Evolutionary conservation across 2,797 vertebrate species (phyloP).

Genomic region (Lepilemur septentrionalis): DNA sequence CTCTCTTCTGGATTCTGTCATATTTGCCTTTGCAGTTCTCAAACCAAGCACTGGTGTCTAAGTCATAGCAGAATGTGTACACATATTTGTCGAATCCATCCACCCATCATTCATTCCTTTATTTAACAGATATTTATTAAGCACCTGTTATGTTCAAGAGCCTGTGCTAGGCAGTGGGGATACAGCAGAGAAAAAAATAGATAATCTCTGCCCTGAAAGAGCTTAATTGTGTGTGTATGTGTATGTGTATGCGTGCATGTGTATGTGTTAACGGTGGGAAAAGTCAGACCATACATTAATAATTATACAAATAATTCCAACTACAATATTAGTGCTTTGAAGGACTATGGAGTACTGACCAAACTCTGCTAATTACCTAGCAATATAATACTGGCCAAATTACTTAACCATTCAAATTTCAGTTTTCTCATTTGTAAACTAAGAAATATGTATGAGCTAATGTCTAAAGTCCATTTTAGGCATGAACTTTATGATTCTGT

Average conservation of each 20-base stretch:
- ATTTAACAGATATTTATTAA: conserved; percentile 5
- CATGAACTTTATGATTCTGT: neutral
- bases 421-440: neutral
- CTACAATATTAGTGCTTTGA: neutral
- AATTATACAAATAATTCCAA: neutral
- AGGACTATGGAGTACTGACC: neutral
- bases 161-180: neutral
- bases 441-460: neutral
- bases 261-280: neutral
- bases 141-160: neutral
- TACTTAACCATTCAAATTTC: neutral
- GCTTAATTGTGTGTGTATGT: neutral
- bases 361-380: conserved; percentile 11
- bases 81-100: neutral
- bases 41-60: neutral
- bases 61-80: neutral
- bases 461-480: neutral
- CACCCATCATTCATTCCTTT: neutral
- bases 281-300: neutral
- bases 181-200: neutral
- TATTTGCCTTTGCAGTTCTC: neutral
- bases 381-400: neutral
- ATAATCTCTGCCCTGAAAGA: neutral
- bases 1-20: neutral
- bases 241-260: neutral